phyloP scores from a whole-genome alignment of 1,140 invertebrate species.

The Orius laevigatus region DNA sequence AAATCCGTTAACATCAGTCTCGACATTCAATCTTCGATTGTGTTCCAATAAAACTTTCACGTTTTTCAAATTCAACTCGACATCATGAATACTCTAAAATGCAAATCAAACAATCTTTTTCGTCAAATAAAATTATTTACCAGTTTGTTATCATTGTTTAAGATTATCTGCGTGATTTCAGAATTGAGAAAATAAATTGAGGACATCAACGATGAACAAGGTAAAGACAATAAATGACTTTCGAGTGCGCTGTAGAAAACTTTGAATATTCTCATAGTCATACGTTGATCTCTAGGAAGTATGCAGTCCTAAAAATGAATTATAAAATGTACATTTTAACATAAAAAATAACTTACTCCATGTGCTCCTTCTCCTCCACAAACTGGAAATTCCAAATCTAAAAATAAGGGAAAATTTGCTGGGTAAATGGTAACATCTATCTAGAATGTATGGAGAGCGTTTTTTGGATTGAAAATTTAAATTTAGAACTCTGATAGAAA shows the following conservation, averaged over 20 bases:
- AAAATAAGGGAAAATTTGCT: constrained; percentile 6
- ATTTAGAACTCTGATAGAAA: too few species aligned
- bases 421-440: too few species aligned
- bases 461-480: too few species aligned
- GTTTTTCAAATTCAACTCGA: constrained; percentile 17
- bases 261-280: constrained; percentile 13
- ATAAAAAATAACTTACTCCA: constrained; percentile 17
- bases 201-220: too few species aligned
- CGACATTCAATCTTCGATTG: constrained; percentile 20
- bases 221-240: not conserved
- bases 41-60: constrained; percentile 18
- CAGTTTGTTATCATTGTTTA: not conserved
- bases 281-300: constrained; percentile 9
- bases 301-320: constrained; percentile 9
- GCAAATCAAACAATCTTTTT: too few species aligned
- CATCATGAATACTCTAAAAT: constrained; percentile 16
- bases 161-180: constrained; percentile 7
- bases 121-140: too few species aligned
- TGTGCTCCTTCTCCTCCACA: constrained; percentile 9
- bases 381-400: constrained; percentile 15
- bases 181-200: too few species aligned
- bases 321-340: not conserved
- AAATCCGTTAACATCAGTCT: constrained; percentile 12
- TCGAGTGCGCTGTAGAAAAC: constrained; percentile 12
- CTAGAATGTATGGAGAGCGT: too few species aligned